These are phyloP conservation scores for Cladopsammia gracilis DNA, from an alignment of 64 coral and sea anemone species.

Conservation along the genomic window DNA sequence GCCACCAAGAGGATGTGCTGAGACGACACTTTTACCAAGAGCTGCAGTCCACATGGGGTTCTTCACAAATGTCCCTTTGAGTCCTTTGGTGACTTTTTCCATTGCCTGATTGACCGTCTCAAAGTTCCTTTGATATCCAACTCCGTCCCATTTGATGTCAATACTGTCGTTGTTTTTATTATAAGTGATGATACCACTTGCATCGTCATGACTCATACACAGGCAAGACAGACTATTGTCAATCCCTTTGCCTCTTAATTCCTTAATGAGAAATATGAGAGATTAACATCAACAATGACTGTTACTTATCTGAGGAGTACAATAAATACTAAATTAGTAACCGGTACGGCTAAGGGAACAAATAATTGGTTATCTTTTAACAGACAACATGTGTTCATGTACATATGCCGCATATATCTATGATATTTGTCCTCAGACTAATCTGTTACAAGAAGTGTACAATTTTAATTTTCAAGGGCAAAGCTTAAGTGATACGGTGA, in stretches of 20 bases:
- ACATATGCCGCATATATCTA: too few species aligned
- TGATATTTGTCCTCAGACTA: too few species aligned
- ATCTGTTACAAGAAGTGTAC: too few species aligned
- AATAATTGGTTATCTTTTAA: too few species aligned
- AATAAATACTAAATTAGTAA: too few species aligned
- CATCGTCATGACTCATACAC: conserved; percentile 60
- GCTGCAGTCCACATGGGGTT: conserved; percentile 46
- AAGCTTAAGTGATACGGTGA: too few species aligned
- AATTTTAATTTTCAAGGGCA: too few species aligned
- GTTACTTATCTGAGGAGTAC: background rate
- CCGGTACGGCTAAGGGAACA: too few species aligned
- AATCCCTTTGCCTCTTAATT: conserved; percentile 9
- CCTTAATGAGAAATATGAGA: background rate
- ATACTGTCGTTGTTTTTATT: conserved; percentile 26
- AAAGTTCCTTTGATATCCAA: conserved; percentile 54
- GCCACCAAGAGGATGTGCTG: conserved; percentile 59
- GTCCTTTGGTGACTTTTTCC: conserved; percentile 17
- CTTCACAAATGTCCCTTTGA: conserved; percentile 40
- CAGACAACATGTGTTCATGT: too few species aligned
- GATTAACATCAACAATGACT: background rate
- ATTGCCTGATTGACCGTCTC: conserved; percentile 1
- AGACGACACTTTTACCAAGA: conserved; percentile 30
- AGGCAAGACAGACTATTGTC: conserved; percentile 51
- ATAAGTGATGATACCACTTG: conserved; percentile 10
- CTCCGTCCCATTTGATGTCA: conserved; percentile 40